phyloP scores from a whole-genome alignment of 2,888 invertebrate species.

The Minunthozetes semirufus region DNA sequence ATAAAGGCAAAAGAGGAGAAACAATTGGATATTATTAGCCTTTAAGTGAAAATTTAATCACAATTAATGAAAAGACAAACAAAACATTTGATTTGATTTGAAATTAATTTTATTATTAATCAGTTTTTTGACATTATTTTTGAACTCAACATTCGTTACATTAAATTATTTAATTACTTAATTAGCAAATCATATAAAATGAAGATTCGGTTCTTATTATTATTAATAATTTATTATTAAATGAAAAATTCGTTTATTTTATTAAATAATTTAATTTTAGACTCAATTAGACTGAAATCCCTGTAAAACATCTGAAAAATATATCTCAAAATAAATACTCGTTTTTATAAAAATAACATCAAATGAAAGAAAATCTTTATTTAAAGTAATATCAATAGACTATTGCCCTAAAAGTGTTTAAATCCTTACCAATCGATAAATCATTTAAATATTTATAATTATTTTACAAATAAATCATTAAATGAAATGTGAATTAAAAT shows the following conservation, averaged over 20 bases:
- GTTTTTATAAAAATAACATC: not conserved
- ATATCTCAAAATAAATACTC: slow-evolving; percentile 2
- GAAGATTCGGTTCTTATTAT: not conserved
- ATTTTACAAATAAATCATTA: not conserved
- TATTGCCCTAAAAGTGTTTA: not conserved
- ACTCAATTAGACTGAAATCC: too few relatives aligned
- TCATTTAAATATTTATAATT: not conserved
- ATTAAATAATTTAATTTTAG: not conserved
- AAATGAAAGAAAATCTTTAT: not conserved
- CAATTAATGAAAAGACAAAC: too few relatives aligned
- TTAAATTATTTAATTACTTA: too few relatives aligned
- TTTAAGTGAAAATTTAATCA: too few relatives aligned
- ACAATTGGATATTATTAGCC: too few relatives aligned
- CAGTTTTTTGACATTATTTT: too few relatives aligned
- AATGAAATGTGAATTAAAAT: not conserved
- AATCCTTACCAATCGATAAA: not conserved
- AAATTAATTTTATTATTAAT: too few relatives aligned
- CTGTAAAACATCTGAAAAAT: not conserved
- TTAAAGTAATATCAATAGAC: not conserved
- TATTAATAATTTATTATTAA: too few relatives aligned
- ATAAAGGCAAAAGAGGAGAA: too few relatives aligned
- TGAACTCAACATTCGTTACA: too few relatives aligned
- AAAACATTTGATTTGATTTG: too few relatives aligned
- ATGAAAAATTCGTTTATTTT: not conserved
- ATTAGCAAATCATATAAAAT: too few relatives aligned